A percentile compares a stretch with the other conserved stretches of the same genome.
These are phyloP conservation scores for Tipula lateralis DNA, from an alignment of 2,888 invertebrate genomes.

Conservation along the genomic window DNA sequence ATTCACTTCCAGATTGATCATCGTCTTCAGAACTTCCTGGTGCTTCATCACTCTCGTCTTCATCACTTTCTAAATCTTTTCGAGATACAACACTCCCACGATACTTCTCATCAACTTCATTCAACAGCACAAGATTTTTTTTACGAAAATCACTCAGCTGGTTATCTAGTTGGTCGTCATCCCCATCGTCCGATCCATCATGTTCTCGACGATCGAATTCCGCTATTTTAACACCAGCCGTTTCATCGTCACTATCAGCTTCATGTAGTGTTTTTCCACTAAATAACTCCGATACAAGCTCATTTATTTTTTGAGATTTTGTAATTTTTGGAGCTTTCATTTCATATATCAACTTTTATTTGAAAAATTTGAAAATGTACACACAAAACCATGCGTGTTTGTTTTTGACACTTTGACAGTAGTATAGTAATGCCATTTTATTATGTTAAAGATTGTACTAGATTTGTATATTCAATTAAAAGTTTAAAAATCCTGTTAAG, in stretches of 20 bases:
- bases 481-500: no score
- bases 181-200: constrained; percentile 37
- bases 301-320: not conserved
- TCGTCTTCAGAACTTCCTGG: constrained; percentile 34
- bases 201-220: constrained; percentile 40
- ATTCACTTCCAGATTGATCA: no score
- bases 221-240: constrained; percentile 55
- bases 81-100: constrained; percentile 66
- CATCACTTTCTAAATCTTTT: constrained; percentile 43
- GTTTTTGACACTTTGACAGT: not conserved
- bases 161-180: constrained; percentile 42
- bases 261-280: constrained; percentile 44
- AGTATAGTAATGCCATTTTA: not conserved
- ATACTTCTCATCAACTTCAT: constrained; percentile 68
- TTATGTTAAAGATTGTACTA: no score
- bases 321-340: not conserved
- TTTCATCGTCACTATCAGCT: constrained; percentile 54
- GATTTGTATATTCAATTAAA: no score
- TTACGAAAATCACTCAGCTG: constrained; percentile 63
- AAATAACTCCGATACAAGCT: constrained; percentile 12
- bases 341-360: not conserved
- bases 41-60: constrained; percentile 36
- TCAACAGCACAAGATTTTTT: constrained; percentile 60
- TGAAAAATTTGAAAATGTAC: not conserved
- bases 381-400: not conserved